phyloP scores from a whole-genome alignment of 2,113 vertebrate species.

The Spea multiplicata region DNA sequence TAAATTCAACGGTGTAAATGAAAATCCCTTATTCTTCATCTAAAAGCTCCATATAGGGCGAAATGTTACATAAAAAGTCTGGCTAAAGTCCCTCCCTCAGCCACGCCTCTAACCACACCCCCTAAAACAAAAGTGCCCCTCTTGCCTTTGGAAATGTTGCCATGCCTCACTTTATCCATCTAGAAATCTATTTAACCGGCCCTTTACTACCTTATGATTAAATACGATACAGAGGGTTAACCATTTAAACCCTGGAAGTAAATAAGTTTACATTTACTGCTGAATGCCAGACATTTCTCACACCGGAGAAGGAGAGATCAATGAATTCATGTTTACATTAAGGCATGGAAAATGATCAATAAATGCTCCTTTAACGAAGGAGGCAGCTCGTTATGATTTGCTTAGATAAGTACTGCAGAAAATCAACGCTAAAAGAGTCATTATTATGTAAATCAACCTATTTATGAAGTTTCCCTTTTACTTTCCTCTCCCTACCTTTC shows the following conservation, averaged over 20 bases:
- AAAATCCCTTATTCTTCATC: no score
- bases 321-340: constrained; percentile 2
- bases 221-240: neutral
- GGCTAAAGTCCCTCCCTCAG: no score
- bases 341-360: constrained; percentile 18
- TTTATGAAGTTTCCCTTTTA: no score
- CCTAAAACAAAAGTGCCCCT: no score
- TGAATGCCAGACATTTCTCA: constrained; percentile 31
- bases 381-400: neutral
- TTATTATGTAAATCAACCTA: no score
- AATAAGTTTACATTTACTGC: constrained; percentile 12
- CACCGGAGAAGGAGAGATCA: constrained; percentile 6
- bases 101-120: no score
- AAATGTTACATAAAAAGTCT: no score
- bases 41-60: no score
- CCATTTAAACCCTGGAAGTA: constrained; percentile 16
- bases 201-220: constrained; percentile 5
- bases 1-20: no score
- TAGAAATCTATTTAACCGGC: constrained; percentile 14
- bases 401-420: neutral
- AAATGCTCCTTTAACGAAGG: neutral
- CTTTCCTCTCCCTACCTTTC: no score
- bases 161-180: neutral
- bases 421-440: neutral
- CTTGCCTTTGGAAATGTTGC: no score